A percentile compares a stretch with the other conserved stretches of the same genome.
These are phyloP conservation scores for Ischnus inquisitorius DNA, from an alignment of 2,888 invertebrate species.

Conservation along the genomic window DNA sequence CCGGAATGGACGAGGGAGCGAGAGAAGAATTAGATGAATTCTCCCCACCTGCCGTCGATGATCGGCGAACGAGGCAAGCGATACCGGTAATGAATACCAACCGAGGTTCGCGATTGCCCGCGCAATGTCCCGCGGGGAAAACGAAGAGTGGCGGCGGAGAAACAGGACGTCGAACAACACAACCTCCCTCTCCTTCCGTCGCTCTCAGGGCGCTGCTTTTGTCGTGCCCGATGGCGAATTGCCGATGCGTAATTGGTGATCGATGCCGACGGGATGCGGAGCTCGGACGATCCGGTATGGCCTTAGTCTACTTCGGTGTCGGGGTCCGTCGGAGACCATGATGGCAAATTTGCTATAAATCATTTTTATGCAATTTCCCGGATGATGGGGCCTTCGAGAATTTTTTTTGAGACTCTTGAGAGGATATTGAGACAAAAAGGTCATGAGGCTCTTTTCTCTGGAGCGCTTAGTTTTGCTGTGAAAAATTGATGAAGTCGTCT, in stretches of 20 bases:
- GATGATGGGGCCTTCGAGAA: neutral
- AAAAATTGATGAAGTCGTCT: no score
- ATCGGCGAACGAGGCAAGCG: constrained; percentile 20
- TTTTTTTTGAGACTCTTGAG: neutral
- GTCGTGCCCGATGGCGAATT: constrained; percentile 1
- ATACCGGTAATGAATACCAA: constrained; percentile 53
- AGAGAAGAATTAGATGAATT: neutral
- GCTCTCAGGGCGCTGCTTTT: no score
- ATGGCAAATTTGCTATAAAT: neutral
- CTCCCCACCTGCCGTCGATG: neutral
- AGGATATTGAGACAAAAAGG: neutral
- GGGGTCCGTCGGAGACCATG: neutral
- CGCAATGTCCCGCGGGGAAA: constrained; percentile 47
- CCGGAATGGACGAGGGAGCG: neutral
- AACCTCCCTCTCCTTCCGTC: neutral
- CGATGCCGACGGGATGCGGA: neutral
- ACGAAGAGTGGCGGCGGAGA: neutral
- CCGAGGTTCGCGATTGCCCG: constrained; percentile 49
- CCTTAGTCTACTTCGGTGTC: neutral
- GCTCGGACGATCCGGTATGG: neutral
- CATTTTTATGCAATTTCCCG: neutral
- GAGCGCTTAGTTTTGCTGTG: no score
- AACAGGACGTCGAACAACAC: neutral
- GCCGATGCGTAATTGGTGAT: constrained; percentile 39
- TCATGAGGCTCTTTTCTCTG: no score